These are phyloP conservation scores for Drosophila kikkawai DNA, from an alignment of 1,140 invertebrate species.

Conservation along the genomic window DNA sequence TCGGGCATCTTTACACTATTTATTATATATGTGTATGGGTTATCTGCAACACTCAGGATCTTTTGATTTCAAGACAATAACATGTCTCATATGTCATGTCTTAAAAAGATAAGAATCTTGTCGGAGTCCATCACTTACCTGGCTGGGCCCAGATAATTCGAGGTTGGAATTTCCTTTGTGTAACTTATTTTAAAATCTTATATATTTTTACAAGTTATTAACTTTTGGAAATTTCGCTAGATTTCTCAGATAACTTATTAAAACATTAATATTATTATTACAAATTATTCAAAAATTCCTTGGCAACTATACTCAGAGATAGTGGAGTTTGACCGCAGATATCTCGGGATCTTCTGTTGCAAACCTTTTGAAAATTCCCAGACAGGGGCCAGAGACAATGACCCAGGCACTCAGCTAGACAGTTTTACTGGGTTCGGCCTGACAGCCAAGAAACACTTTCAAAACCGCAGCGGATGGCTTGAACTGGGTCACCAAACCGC, in stretches of 20 bases:
- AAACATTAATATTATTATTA: not conserved
- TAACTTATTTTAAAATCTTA: too few species aligned
- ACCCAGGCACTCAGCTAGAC: conserved; percentile 13
- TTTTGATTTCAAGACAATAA: not conserved
- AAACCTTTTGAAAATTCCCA: conserved; percentile 5
- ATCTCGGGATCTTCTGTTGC: conserved; percentile 16
- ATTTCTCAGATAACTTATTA: not conserved
- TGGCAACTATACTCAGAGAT: not conserved
- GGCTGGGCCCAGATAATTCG: not conserved
- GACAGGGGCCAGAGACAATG: conserved; percentile 2
- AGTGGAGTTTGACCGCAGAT: not conserved
- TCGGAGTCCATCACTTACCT: not conserved
- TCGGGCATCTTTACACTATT: conserved; percentile 1
- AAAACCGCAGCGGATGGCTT: conserved; percentile 33
- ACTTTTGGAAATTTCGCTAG: too few species aligned
- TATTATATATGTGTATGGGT: not conserved
- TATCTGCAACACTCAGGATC: not conserved
- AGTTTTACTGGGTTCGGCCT: conserved; percentile 7
- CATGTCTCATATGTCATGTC: not conserved
- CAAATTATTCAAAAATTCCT: not conserved
- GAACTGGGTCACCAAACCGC: conserved; percentile 51
- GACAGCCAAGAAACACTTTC: conserved; percentile 38
- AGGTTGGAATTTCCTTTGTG: too few species aligned
- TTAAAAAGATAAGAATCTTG: not conserved
- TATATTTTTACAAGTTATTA: not conserved